phyloP scores from a whole-genome alignment of 2,888 invertebrate genomes.

The Phytoseiulus persimilis region DNA sequence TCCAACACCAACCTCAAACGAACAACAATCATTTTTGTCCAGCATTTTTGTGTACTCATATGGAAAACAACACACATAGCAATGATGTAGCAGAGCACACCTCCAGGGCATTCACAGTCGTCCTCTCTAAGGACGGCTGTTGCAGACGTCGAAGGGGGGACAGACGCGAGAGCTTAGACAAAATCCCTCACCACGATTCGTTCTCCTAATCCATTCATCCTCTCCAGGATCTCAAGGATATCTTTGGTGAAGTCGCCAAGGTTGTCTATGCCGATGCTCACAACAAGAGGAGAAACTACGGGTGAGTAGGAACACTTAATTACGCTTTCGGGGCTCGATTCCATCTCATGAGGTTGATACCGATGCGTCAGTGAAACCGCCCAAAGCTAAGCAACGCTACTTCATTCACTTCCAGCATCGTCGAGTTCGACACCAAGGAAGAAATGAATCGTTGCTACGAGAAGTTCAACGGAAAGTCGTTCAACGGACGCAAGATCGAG shows the following conservation, averaged over 20 bases:
- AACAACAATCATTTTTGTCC: too few relatives aligned
- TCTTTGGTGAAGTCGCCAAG: conserved; percentile 33
- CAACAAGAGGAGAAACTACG: conserved; percentile 16
- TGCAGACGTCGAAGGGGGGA: not conserved
- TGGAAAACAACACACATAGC: not conserved
- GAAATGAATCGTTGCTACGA: conserved; percentile 36
- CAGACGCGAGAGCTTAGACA: not conserved
- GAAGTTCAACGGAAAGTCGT: conserved; percentile 33
- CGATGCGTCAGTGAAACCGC: not conserved
- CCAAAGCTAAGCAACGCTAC: not conserved
- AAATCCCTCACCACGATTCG: not conserved
- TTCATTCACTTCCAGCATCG: not conserved
- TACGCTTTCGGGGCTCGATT: not conserved
- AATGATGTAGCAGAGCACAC: not conserved
- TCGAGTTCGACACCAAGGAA: conserved; percentile 34
- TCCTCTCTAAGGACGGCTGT: not conserved
- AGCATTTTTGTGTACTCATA: too few relatives aligned
- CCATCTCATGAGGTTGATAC: too few relatives aligned
- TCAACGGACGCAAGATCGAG: conserved; percentile 27
- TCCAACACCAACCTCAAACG: too few relatives aligned
- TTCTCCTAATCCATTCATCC: not conserved
- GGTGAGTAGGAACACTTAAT: not conserved
- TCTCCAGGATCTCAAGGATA: conserved; percentile 38
- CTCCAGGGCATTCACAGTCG: not conserved
- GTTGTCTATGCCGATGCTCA: conserved; percentile 35